Conservation (phyloP, 2,888 invertebrate species). For the Parnassius smintheus region DNA sequence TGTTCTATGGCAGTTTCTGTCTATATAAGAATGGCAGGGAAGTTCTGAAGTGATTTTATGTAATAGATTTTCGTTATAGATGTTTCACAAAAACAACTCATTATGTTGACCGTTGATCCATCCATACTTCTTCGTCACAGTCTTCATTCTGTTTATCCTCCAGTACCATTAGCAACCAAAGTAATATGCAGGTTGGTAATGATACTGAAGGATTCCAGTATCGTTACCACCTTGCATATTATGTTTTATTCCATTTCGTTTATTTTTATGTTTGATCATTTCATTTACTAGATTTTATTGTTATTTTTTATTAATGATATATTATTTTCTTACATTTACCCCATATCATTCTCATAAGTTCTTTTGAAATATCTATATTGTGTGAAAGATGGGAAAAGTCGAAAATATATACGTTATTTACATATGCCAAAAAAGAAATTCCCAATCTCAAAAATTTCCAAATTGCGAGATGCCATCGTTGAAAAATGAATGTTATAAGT, state of each 20-base stretch:
- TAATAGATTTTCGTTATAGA: slow-evolving; percentile 5
- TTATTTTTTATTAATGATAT: neutral
- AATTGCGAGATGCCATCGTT: neutral
- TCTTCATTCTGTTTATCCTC: slow-evolving; percentile 4
- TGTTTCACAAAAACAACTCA: slow-evolving; percentile 15
- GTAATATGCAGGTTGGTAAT: too few relatives aligned
- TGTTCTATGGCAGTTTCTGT: neutral
- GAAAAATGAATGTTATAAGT: neutral
- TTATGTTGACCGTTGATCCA: neutral
- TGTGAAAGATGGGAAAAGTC: neutral
- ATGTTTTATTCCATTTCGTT: neutral
- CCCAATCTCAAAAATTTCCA: neutral
- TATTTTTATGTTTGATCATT: neutral
- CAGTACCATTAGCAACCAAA: neutral
- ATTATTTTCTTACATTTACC: neutral
- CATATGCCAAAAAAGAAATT: neutral
- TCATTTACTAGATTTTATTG: neutral
- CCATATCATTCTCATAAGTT: slow-evolving; percentile 3
- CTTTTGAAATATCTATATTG: slow-evolving; percentile 18
- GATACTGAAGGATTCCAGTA: neutral
- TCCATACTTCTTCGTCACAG: neutral
- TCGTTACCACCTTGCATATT: neutral
- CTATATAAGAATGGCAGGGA: neutral
- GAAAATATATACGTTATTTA: neutral
- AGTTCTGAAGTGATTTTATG: neutral